Evolutionary conservation across 92 coral and sea anemone genomes (phyloP), one percentile per base, ranked within the genome.

Genomic region (Porites evermanni): DNA sequence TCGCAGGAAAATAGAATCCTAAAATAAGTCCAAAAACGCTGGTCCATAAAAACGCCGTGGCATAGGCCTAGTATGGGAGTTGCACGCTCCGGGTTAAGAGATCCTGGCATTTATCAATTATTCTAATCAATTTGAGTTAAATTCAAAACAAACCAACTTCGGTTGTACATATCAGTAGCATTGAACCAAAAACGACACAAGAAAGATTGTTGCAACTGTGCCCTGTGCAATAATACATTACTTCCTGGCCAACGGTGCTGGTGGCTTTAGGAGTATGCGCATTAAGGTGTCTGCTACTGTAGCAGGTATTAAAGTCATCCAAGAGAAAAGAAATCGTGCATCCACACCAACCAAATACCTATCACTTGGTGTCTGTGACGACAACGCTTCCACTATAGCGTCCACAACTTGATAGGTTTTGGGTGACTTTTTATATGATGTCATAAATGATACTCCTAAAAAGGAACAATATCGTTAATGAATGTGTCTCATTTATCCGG

Each of bases 341-440:
- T 92, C 95, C 93, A 91, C 87, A 18, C 95, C 97, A 18, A 94
- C 24, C 1, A 87, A 20, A 65, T 92, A 92, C 51, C 97, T 86
- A 44, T 83, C 54, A 66, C 74, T 82, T 60, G 95, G 97, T 29
- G 85, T 70, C 47, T 79, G 64, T 13, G 97, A 91, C 17, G 89
- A 71, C 63, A 94, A 68, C 11, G 95, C 95, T 7, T 94, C 95
- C 53, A 86, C 88, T 91, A 91, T 90, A 19, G 91, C 93, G 59
- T 65, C 63, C 10, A 94, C 88, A 60, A 94, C 94, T 83, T 87
- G 84, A 26, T 61, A 18, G 3, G 92, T 94, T 81, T 89, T 26
- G 44, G 71, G 58, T 63, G 81, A 78, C 24, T 8, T 6, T 4
- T 9, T 2, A 52, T 9, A 14, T 51, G 29, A n/a, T 16, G 38